Base-by-base conservation (phyloP, 2,113 vertebrate species). In the Syngnathus typhle region DNA sequence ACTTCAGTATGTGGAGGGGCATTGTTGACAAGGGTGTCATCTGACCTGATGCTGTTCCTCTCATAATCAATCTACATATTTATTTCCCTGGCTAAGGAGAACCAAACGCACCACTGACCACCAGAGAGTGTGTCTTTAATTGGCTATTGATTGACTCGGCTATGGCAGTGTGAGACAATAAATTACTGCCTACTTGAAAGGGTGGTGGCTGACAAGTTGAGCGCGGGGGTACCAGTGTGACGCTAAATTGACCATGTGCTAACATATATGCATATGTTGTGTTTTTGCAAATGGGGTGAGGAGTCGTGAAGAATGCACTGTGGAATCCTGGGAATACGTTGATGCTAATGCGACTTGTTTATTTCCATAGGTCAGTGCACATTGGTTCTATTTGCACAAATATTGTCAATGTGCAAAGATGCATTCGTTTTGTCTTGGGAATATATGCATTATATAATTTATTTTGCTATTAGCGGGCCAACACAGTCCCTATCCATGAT, bases 141-240 rank as follows among this genome's bases (percentile, higher is more conserved):
- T 91, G 86, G 74, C 74, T 86, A 90, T 91, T 89, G 89, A 92
- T 90, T 89, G 85, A 85, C 77, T 86, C 63, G 58, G 70, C 68
- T 60, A 61, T 10, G 72, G 72, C 71, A 65, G 65, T 3, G 61
- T 69, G 72, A 88, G 84, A 84, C 79, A 72, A 85, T 83, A 81
- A 84, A 87, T 89, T 82, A 83, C 73, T 27, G 27, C 52, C 70
- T 76, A 67, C 63, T 81, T 80, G 77, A 75, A 63, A 72, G 55
- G 44, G 68, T 68, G 59, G 59, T 62, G 70, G 56, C 41, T 59
- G 65, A 74, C 64, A 19, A 69, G 60, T 65, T 59, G 58, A 68
- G 64, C 13, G 18, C 6, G 61, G 51, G 60, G 67, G 68, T 68
- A 69, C 69, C 71, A 6, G 46, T 55, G 55, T 59, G 63, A 68